These are phyloP conservation scores for Siniperca obscura DNA, from an alignment of 2,797 vertebrate genomes.

Conservation along the genomic window DNA sequence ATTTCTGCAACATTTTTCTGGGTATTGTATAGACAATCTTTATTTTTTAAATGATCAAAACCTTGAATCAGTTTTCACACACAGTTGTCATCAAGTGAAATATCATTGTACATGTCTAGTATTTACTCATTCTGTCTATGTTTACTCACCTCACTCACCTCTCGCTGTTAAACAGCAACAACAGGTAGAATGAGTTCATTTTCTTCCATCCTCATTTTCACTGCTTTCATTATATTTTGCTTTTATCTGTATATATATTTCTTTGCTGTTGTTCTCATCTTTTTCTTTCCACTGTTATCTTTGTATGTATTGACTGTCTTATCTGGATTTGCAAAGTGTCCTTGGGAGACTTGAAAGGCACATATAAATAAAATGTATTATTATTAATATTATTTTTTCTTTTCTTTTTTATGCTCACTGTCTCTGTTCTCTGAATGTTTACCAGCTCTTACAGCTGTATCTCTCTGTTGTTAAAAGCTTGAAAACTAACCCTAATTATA, in stretches of 20 bases:
- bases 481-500: slow-evolving; percentile 11
- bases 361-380: no score
- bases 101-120: neutral
- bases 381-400: neutral
- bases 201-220: neutral
- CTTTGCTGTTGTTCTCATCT: neutral
- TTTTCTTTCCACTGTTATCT: no score
- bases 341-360: no score
- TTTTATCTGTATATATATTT: no score
- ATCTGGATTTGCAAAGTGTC: no score
- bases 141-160: neutral
- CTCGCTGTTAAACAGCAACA: neutral
- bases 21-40: neutral
- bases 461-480: neutral
- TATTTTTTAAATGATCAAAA: no score
- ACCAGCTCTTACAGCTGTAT: neutral
- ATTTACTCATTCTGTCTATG: neutral
- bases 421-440: neutral
- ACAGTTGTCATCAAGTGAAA: neutral
- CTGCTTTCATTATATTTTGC: neutral
- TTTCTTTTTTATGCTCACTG: neutral
- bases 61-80: neutral
- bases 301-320: no score
- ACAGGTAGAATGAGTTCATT: neutral
- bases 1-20: no score